These are phyloP conservation scores for Tricholaema leucomelas DNA, from an alignment of 2,113 vertebrate genomes.

Conservation along the genomic window DNA sequence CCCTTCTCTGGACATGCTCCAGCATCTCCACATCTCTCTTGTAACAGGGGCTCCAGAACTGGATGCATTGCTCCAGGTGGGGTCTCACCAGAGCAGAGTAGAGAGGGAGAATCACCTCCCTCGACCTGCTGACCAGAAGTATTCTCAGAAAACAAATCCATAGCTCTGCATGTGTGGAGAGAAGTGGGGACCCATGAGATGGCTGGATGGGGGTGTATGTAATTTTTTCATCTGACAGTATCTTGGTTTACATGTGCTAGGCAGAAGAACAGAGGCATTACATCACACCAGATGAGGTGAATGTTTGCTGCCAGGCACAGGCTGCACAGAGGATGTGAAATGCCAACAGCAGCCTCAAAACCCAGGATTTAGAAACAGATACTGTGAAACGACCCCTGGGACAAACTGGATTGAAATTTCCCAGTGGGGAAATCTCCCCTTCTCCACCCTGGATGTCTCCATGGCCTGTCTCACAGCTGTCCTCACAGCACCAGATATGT, in stretches of 20 bases:
- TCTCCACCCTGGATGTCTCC: not conserved
- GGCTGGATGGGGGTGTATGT: not conserved
- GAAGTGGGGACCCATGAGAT: not conserved
- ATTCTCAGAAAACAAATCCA: no score
- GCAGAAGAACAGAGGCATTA: not conserved
- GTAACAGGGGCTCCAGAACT: no score
- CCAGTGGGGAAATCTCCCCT: not conserved
- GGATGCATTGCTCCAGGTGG: no score
- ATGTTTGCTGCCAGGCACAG: not conserved
- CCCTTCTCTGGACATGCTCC: no score
- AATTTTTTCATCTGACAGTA: constrained; percentile 5
- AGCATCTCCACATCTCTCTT: no score
- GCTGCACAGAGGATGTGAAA: not conserved
- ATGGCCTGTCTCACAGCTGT: not conserved
- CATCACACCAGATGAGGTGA: not conserved
- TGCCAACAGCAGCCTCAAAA: not conserved
- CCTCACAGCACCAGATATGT: not conserved
- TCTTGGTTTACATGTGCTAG: not conserved
- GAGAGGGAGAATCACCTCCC: no score
- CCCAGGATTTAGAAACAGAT: not conserved
- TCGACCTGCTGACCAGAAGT: no score
- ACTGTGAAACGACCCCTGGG: not conserved
- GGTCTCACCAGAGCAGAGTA: no score
- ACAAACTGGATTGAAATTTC: not conserved
- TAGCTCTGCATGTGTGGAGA: no score